A percentile compares a stretch with the other conserved stretches of the same genome.
These are phyloP conservation scores for Thereva unica DNA, from an alignment of 2,888 invertebrate genomes.

Conservation along the genomic window DNA sequence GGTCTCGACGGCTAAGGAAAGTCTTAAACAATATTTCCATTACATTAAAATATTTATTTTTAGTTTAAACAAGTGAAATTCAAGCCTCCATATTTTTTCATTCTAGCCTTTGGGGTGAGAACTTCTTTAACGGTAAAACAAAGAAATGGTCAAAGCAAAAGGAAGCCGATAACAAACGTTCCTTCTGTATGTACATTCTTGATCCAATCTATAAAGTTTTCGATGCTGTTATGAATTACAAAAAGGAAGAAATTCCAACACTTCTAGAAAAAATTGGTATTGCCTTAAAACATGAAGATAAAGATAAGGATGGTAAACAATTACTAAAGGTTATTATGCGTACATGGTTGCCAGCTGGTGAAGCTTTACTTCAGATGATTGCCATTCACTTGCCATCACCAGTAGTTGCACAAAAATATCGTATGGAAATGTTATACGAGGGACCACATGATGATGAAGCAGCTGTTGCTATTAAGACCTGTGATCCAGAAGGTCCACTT, in stretches of 20 bases:
- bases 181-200: slow-evolving; percentile 98
- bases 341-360: slow-evolving; percentile 99
- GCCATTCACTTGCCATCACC: slow-evolving; percentile 99
- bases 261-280: slow-evolving; percentile 91
- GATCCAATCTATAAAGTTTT: slow-evolving; percentile 98
- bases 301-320: slow-evolving; percentile 94
- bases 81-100: slow-evolving; percentile 46
- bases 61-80: neutral
- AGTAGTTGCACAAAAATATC: slow-evolving; percentile 97
- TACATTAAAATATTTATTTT: neutral
- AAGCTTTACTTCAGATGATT: slow-evolving; percentile 99
- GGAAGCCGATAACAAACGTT: slow-evolving; percentile 90
- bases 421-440: slow-evolving; percentile 99
- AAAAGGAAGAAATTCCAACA: slow-evolving; percentile 89
- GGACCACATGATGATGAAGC: slow-evolving; percentile 97
- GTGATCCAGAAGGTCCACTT: slow-evolving; percentile 94
- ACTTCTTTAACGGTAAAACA: slow-evolving; percentile 95
- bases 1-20: slow-evolving; percentile 64
- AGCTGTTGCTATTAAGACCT: slow-evolving; percentile 86
- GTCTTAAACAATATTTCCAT: slow-evolving; percentile 46
- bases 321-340: slow-evolving; percentile 98
- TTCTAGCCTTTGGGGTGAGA: slow-evolving; percentile 90
- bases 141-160: slow-evolving; percentile 98
- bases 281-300: slow-evolving; percentile 90
- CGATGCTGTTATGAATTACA: slow-evolving; percentile 84